Evolutionary conservation across 2,888 invertebrate genomes (phyloP).

Genomic region (Habrosyne pyritoides): DNA sequence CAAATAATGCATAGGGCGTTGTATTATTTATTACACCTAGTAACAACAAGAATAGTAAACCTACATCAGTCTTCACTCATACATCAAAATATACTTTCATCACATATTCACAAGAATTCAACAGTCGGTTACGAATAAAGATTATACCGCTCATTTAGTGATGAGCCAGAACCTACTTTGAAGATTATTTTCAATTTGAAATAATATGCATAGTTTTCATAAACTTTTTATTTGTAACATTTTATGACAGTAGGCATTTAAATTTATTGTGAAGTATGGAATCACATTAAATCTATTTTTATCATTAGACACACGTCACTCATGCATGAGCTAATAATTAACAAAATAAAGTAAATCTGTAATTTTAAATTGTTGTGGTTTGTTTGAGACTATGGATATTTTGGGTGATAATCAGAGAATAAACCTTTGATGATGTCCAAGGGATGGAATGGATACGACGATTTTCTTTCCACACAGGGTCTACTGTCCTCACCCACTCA

Average conservation of each 20-base stretch:
- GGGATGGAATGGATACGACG: no score
- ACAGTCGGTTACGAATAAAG: background rate
- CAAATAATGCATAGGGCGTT: conserved; percentile 28
- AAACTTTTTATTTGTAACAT: background rate
- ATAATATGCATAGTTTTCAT: background rate
- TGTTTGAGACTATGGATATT: background rate
- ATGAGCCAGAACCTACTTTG: background rate
- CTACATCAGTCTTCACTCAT: conserved; percentile 78
- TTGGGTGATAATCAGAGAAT: background rate
- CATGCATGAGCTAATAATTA: background rate
- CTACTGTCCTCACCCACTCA: no score
- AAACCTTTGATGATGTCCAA: background rate
- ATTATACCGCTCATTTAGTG: background rate
- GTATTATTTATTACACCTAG: conserved; percentile 47
- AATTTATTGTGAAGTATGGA: background rate
- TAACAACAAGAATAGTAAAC: conserved; percentile 63
- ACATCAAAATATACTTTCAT: conserved; percentile 49
- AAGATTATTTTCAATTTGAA: background rate
- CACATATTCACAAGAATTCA: background rate
- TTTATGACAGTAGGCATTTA: background rate
- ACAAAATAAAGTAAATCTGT: background rate
- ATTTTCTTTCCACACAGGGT: no score
- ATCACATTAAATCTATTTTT: background rate
- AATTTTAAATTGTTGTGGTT: background rate
- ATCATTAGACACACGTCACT: background rate